phyloP scores from a whole-genome alignment of 1,140 invertebrate genomes.

The Apis laboriosa region DNA sequence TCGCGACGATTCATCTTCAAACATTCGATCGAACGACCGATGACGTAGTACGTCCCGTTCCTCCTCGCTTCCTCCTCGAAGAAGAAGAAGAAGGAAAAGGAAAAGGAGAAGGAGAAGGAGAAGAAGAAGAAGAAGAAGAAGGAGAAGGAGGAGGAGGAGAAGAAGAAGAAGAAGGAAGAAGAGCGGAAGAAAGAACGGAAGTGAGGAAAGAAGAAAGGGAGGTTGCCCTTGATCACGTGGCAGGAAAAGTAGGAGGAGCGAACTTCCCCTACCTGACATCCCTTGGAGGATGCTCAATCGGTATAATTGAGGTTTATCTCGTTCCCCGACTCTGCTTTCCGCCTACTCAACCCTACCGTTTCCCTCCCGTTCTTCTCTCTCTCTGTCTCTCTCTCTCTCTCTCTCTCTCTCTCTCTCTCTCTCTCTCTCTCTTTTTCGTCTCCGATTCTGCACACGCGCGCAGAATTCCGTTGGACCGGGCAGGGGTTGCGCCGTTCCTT shows the following conservation, averaged over 20 bases:
- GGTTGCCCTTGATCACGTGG: slow-evolving; percentile 74
- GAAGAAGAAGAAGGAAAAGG: neutral
- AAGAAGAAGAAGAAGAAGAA: neutral
- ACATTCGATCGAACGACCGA: neutral
- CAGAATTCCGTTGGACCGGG: neutral
- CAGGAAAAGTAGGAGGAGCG: slow-evolving; percentile 75
- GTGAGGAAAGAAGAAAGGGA: slow-evolving; percentile 59
- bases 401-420: slow-evolving; percentile 32
- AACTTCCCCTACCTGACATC: slow-evolving; percentile 72
- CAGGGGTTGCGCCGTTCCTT: slow-evolving; percentile 5
- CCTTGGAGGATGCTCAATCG: slow-evolving; percentile 73
- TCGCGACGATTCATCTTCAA: neutral
- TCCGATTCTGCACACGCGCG: slow-evolving; percentile 11
- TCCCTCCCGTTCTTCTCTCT: slow-evolving; percentile 3
- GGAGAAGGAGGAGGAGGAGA: neutral
- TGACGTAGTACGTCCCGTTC: neutral
- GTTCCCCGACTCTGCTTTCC: slow-evolving; percentile 67
- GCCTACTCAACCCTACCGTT: slow-evolving; percentile 57
- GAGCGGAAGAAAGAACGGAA: slow-evolving; percentile 30
- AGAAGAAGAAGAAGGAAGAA: neutral
- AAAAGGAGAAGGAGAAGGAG: too few relatives aligned
- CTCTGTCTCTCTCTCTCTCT: neutral
- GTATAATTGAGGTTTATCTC: slow-evolving; percentile 77
- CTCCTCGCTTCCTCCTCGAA: neutral
- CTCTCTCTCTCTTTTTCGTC: slow-evolving; percentile 13